A percentile compares a stretch with the other conserved stretches of the same genome.
Conservation (phyloP, 2,113 vertebrate species). For the Ahaetulla prasina region DNA sequence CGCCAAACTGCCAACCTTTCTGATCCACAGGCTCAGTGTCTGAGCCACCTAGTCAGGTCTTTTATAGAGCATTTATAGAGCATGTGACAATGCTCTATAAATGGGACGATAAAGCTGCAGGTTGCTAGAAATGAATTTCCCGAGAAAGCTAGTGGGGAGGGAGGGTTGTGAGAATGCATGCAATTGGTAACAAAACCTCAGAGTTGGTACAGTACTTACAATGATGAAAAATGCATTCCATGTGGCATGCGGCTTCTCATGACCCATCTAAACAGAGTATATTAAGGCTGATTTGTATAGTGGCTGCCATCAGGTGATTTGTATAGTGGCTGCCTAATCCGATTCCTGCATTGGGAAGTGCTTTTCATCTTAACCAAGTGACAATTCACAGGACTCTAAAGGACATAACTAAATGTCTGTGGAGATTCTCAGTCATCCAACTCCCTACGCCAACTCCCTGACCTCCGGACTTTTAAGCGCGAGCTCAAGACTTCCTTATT, state of each 20-base stretch:
- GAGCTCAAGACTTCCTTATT: too few relatives aligned
- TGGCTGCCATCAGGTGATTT: not conserved
- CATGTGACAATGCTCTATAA: not conserved
- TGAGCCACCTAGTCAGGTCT: too few relatives aligned
- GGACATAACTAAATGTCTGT: too few relatives aligned
- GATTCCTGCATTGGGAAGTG: not conserved
- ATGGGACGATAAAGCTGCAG: not conserved
- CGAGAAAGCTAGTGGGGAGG: not conserved
- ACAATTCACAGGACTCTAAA: not conserved
- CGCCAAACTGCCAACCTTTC: too few relatives aligned
- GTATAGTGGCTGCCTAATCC: not conserved
- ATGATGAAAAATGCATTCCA: too few relatives aligned
- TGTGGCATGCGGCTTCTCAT: not conserved
- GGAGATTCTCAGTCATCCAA: too few relatives aligned
- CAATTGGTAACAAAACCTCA: not conserved
- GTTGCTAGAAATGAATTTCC: not conserved
- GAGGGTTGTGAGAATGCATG: not conserved
- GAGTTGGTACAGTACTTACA: not conserved
- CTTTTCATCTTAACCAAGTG: not conserved
- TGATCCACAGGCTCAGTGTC: too few relatives aligned
- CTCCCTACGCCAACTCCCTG: too few relatives aligned
- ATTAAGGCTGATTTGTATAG: not conserved
- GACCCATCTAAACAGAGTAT: not conserved
- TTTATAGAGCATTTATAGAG: too few relatives aligned
- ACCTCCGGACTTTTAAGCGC: too few relatives aligned